Percentiles rank a stretch among this genome's conserved stretches.
Evolutionary conservation across 2,113 vertebrate species (phyloP).

Genomic region (Archilochus colubris): DNA sequence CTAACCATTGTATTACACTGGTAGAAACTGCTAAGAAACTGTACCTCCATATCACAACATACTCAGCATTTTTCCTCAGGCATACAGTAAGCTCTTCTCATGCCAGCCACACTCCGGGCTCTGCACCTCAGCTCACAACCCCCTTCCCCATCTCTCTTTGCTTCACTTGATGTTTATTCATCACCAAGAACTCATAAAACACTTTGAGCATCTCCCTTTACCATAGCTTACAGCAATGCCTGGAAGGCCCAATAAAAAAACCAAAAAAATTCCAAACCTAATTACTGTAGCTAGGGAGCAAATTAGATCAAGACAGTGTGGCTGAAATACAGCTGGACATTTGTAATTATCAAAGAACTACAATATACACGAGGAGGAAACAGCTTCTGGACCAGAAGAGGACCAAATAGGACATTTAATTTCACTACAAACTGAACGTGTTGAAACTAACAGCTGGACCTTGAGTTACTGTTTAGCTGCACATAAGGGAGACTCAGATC

Average conservation of each 20-base stretch:
- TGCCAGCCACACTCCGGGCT: accelerated
- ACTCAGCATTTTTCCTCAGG: background rate
- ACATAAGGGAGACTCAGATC: background rate
- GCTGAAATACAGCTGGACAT: background rate
- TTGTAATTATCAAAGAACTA: background rate
- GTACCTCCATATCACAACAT: accelerated
- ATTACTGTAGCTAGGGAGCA: background rate
- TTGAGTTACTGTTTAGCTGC: background rate
- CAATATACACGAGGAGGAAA: background rate
- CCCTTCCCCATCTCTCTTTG: background rate
- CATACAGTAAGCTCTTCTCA: accelerated
- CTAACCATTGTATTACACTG: background rate
- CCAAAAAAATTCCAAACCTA: background rate
- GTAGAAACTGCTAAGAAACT: background rate
- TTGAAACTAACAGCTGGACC: background rate
- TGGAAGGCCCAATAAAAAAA: background rate
- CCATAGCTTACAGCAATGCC: background rate
- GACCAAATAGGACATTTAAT: background rate
- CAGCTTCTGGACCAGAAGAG: background rate
- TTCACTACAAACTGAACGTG: background rate
- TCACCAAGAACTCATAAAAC: background rate
- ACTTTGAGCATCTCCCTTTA: background rate
- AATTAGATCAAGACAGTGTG: background rate
- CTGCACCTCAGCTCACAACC: background rate
- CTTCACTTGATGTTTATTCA: background rate